Conservation (phyloP, 2,888 invertebrate species). For the Epinotia demarniana region DNA sequence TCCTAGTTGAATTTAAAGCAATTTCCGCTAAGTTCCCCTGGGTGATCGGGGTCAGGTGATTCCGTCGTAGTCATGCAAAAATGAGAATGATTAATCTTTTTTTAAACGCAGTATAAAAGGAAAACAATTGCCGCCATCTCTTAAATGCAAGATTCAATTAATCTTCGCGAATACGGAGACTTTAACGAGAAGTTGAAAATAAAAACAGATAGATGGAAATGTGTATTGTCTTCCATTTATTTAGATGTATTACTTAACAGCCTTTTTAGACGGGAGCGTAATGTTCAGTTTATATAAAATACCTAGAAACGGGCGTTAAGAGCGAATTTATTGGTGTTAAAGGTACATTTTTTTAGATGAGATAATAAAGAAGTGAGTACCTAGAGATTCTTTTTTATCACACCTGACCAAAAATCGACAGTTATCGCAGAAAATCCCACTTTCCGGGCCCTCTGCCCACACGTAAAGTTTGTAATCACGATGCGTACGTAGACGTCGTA, state of each 20-base stretch:
- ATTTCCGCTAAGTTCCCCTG: too few relatives aligned
- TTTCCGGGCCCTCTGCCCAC: too few relatives aligned
- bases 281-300: background rate
- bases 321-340: background rate
- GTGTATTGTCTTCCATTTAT: constrained; percentile 64
- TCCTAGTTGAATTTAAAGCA: too few relatives aligned
- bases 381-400: too few relatives aligned
- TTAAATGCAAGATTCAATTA: constrained; percentile 43
- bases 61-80: background rate
- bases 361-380: background rate
- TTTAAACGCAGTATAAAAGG: constrained; percentile 17
- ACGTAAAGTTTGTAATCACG: too few relatives aligned
- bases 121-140: constrained; percentile 36
- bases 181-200: constrained; percentile 42
- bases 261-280: background rate
- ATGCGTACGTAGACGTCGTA: too few relatives aligned
- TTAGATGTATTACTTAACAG: constrained; percentile 46
- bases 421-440: too few relatives aligned
- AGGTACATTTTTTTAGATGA: background rate
- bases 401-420: too few relatives aligned
- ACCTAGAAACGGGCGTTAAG: background rate
- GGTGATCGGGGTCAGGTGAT: too few relatives aligned
- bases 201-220: constrained; percentile 61
- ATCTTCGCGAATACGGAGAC: constrained; percentile 32
- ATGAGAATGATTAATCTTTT: constrained; percentile 13